A percentile compares a stretch with the other conserved stretches of the same genome.
Conservation (phyloP, 2,888 invertebrate genomes). For the Parnassius orleans region DNA sequence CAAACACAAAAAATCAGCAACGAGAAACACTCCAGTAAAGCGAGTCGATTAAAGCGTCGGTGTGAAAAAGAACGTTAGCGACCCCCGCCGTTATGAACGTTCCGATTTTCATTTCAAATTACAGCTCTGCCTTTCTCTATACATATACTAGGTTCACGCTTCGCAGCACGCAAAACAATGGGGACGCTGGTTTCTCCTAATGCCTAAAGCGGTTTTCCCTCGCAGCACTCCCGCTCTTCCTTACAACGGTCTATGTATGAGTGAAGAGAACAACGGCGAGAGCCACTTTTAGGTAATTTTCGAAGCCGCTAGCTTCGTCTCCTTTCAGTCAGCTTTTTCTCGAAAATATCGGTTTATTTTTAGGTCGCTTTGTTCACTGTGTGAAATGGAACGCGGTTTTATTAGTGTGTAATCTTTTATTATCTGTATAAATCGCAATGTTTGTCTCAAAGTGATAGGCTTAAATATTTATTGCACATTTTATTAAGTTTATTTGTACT, state of each 20-base stretch:
- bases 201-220: constrained; percentile 72
- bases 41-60: constrained; percentile 25
- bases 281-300: constrained; percentile 78
- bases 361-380: constrained; percentile 32
- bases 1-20: constrained; percentile 19
- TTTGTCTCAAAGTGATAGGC: neutral
- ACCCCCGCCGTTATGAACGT: constrained; percentile 35
- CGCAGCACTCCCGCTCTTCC: constrained; percentile 47
- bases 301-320: constrained; percentile 58
- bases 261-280: constrained; percentile 52
- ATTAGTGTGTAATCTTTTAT: constrained; percentile 24
- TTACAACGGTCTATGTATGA: constrained; percentile 33
- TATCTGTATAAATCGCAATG: neutral
- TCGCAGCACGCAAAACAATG: constrained; percentile 73
- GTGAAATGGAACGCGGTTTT: constrained; percentile 24
- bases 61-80: constrained; percentile 27
- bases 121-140: constrained; percentile 48
- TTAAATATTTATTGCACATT: neutral
- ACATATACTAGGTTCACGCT: constrained; percentile 57
- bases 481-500: neutral
- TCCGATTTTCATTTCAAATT: constrained; percentile 61
- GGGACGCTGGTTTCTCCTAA: constrained; percentile 72
- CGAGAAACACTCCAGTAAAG: constrained; percentile 5
- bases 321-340: constrained; percentile 48
- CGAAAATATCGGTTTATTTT: constrained; percentile 54